These are phyloP conservation scores for Semaprochilodus insignis DNA, from an alignment of 2,797 vertebrate genomes.

Conservation along the genomic window DNA sequence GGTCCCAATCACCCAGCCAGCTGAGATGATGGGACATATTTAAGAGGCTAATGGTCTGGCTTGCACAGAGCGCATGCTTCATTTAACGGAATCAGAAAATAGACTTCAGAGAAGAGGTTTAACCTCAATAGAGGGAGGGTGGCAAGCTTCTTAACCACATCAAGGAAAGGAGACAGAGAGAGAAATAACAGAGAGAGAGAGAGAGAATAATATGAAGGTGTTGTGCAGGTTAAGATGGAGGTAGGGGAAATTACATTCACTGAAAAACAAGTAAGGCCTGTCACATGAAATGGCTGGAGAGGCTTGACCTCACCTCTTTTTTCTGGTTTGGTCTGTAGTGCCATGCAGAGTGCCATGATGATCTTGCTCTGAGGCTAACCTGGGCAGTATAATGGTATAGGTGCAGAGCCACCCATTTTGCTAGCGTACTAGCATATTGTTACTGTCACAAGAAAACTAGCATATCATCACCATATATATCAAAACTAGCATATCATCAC, in stretches of 20 bases:
- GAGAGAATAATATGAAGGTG: neutral
- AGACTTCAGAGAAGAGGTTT: slow-evolving; percentile 53
- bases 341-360: neutral
- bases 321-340: neutral
- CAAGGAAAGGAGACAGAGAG: slow-evolving; percentile 24
- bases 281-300: neutral
- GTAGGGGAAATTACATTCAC: neutral
- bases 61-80: slow-evolving; percentile 47
- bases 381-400: no score
- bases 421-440: no score
- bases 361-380: no score
- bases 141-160: slow-evolving; percentile 55
- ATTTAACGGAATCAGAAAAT: slow-evolving; percentile 61
- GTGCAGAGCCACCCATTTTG: no score
- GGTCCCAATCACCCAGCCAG: slow-evolving; percentile 33
- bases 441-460: no score
- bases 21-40: slow-evolving; percentile 49
- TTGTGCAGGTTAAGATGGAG: neutral
- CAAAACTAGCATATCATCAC: no score
- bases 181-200: slow-evolving; percentile 40
- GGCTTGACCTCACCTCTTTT: neutral
- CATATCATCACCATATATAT: no score
- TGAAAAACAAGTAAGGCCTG: neutral
- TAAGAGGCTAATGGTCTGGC: slow-evolving; percentile 56
- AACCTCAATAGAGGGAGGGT: slow-evolving; percentile 52